A percentile compares a stretch with the other conserved stretches of the same genome.
Conservation (phyloP, 2,797 vertebrate species). For the Mus caroli region DNA sequence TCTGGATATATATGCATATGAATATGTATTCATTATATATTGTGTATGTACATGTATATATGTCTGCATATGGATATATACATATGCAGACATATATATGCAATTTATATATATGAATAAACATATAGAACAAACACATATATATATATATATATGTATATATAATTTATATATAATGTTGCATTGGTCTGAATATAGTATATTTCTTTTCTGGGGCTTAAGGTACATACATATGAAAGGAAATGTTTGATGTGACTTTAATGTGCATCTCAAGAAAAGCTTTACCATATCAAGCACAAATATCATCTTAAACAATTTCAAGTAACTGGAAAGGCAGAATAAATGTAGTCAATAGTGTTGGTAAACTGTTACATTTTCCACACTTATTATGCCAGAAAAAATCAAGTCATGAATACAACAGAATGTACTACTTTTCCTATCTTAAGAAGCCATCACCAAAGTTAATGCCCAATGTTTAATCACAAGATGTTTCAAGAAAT, state of each 20-base stretch:
- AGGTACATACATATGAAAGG: background rate
- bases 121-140: background rate
- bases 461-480: background rate
- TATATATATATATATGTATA: background rate
- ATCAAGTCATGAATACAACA: conserved; percentile 16
- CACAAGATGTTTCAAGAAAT: background rate
- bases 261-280: conserved; percentile 12
- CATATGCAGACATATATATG: background rate
- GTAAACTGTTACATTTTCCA: background rate
- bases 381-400: conserved; percentile 14
- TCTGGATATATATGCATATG: too few relatives aligned
- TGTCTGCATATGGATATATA: too few relatives aligned
- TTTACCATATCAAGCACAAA: conserved; percentile 32
- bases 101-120: background rate
- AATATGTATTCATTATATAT: too few relatives aligned
- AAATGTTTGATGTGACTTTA: background rate
- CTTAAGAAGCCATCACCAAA: background rate
- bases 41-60: background rate
- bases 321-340: conserved; percentile 1
- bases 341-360: background rate
- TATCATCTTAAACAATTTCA: conserved; percentile 29
- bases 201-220: background rate
- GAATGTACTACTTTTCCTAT: background rate
- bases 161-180: background rate
- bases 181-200: too few relatives aligned